Conservation (phyloP, 2,113 vertebrate species). For the Gobius niger region DNA sequence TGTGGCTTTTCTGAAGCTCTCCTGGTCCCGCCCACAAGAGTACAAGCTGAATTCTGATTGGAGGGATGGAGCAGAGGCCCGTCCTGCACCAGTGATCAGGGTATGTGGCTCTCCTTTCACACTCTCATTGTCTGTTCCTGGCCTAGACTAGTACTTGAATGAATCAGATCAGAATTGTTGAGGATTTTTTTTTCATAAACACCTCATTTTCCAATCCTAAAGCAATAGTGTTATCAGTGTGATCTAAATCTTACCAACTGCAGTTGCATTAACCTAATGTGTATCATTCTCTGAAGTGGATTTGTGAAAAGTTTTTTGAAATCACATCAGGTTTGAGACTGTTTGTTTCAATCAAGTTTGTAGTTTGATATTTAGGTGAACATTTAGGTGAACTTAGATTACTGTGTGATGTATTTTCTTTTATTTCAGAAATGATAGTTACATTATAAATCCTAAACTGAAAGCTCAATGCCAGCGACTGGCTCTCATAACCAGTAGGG, state of each 20-base stretch:
- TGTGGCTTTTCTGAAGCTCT: slow-evolving; percentile 42
- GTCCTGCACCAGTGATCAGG: slow-evolving; percentile 64
- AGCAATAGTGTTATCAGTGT: no score
- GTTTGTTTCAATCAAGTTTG: no score
- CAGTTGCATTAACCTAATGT: no score
- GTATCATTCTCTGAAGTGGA: no score
- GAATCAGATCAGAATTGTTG: slow-evolving; percentile 16
- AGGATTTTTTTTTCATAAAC: neutral
- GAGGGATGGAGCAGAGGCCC: slow-evolving; percentile 69
- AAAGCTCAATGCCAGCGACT: slow-evolving; percentile 42
- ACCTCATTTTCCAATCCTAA: neutral
- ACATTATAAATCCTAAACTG: neutral
- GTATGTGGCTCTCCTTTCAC: slow-evolving; percentile 59
- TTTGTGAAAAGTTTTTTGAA: no score
- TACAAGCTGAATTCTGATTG: slow-evolving; percentile 66
- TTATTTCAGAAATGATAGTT: neutral
- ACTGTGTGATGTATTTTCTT: neutral
- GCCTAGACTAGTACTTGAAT: slow-evolving; percentile 24
- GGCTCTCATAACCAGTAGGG: slow-evolving; percentile 25
- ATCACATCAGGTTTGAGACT: no score
- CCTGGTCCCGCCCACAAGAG: slow-evolving; percentile 43
- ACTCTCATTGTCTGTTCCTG: slow-evolving; percentile 13
- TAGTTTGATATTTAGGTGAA: neutral
- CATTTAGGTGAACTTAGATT: no score
- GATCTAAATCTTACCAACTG: no score